These are phyloP conservation scores for Sicus ferrugineus DNA, from an alignment of 2,888 invertebrate genomes.

Conservation along the genomic window DNA sequence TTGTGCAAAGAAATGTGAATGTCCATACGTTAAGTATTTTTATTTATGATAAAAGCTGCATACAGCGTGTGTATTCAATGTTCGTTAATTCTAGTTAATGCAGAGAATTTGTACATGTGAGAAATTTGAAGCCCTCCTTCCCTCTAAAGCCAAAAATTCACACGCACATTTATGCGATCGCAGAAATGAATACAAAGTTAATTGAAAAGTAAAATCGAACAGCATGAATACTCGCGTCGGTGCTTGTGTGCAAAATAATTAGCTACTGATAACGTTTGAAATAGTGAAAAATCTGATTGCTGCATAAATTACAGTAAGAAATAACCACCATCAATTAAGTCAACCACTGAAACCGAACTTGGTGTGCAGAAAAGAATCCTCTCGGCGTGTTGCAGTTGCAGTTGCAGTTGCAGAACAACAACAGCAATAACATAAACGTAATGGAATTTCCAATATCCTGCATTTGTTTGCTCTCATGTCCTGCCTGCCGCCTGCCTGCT, in stretches of 20 bases:
- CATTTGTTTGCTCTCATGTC: background rate
- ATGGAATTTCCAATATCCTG: background rate
- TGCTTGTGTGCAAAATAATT: background rate
- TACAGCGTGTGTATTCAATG: no score
- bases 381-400: background rate
- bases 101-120: no score
- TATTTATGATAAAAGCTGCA: no score
- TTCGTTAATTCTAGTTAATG: no score
- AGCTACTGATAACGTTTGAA: background rate
- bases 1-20: no score
- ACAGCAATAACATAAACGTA: background rate
- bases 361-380: background rate
- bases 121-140: conserved; percentile 17
- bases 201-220: conserved; percentile 3
- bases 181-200: conserved; percentile 21
- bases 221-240: background rate
- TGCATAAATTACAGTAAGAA: background rate
- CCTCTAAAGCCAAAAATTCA: conserved; percentile 24
- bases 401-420: background rate
- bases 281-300: background rate
- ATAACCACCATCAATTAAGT: background rate
- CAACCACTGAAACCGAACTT: background rate
- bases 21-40: no score
- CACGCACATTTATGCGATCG: background rate
- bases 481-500: background rate